Percentiles rank a stretch among this genome's conserved stretches.
Conservation (phyloP, 1,140 invertebrate genomes). For the Spodoptera frugiperda region DNA sequence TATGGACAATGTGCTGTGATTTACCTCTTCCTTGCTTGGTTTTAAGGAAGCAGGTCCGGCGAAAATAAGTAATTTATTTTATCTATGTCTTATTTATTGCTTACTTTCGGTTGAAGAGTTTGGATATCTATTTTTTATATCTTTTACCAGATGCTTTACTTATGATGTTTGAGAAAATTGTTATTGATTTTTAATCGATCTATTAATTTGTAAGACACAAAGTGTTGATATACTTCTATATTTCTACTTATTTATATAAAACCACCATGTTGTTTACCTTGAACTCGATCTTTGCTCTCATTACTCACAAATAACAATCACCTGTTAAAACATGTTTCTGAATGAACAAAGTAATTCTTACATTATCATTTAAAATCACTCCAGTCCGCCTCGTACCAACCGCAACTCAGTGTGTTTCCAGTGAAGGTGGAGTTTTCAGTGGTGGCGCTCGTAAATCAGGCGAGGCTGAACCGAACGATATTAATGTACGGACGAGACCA, state of each 20-base stretch:
- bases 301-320: neutral
- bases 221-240: too few relatives aligned
- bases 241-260: too few relatives aligned
- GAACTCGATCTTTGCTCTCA: neutral
- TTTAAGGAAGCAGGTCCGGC: conserved; percentile 22
- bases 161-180: neutral
- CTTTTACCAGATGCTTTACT: neutral
- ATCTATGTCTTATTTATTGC: conserved; percentile 8
- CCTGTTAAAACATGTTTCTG: neutral
- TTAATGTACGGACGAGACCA: conserved; percentile 52
- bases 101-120: neutral
- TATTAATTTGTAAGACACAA: too few relatives aligned
- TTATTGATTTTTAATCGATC: too few relatives aligned
- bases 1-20: conserved; percentile 16
- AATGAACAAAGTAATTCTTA: neutral
- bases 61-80: conserved; percentile 10
- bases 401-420: conserved; percentile 19
- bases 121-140: neutral
- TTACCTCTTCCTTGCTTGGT: neutral
- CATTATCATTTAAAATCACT: neutral
- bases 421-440: conserved; percentile 48
- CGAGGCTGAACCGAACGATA: conserved; percentile 49
- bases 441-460: conserved; percentile 51
- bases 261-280: too few relatives aligned
- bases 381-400: neutral